Percentiles rank a stretch among this genome's conserved stretches.
Conservation (phyloP, 2,797 vertebrate species). For the Holocentrus rufus region DNA sequence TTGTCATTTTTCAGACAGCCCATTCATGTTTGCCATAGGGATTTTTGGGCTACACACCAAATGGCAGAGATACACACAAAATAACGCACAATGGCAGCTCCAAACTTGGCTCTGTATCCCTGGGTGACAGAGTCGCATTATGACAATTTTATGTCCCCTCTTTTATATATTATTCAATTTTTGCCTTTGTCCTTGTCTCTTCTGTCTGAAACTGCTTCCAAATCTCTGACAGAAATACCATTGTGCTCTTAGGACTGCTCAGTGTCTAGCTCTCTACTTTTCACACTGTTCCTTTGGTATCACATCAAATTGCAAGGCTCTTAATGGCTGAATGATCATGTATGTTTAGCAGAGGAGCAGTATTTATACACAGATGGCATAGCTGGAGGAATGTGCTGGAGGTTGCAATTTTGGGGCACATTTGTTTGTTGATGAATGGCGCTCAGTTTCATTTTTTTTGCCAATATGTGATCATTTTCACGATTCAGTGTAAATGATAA, state of each 20-base stretch:
- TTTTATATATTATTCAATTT: too few species aligned
- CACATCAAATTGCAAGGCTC: background rate
- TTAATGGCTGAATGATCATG: constrained; percentile 15
- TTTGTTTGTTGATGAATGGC: constrained; percentile 23
- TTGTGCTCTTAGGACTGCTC: background rate
- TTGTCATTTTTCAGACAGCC: too few species aligned
- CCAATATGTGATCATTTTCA: background rate
- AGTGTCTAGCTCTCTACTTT: background rate
- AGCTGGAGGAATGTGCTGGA: constrained; percentile 38
- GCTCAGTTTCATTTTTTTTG: constrained; percentile 9
- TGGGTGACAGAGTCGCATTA: too few species aligned
- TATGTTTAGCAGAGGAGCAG: constrained; percentile 40
- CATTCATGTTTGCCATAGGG: too few species aligned
- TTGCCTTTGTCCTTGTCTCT: too few species aligned
- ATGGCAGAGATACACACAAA: too few species aligned
- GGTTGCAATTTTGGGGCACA: background rate
- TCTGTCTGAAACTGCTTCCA: background rate
- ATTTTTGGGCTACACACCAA: too few species aligned
- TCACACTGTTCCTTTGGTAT: background rate
- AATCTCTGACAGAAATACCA: background rate
- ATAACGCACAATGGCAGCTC: too few species aligned
- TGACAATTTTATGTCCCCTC: too few species aligned
- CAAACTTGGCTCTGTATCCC: too few species aligned
- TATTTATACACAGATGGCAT: constrained; percentile 37
- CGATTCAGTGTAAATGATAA: constrained; percentile 7